phyloP scores from a whole-genome alignment of 2,797 vertebrate species.

The Eurystomus glaucurus region DNA sequence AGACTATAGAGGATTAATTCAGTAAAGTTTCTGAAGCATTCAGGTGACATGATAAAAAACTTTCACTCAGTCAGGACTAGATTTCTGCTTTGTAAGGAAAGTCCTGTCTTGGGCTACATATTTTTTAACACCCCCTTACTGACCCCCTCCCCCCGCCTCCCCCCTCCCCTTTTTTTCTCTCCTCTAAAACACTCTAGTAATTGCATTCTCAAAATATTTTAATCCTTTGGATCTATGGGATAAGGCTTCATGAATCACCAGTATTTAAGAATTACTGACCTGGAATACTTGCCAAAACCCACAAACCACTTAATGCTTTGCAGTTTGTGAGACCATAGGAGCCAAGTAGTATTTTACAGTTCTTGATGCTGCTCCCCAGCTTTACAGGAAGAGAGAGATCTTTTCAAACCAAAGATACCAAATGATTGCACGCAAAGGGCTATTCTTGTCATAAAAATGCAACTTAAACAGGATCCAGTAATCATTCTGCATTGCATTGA shows the following conservation, averaged over 20 bases:
- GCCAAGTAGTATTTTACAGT: not conserved
- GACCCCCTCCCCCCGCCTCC: not conserved
- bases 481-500: not conserved
- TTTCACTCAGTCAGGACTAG: not conserved
- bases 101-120: not conserved
- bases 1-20: not conserved
- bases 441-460: not conserved
- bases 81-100: not conserved
- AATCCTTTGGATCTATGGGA: not conserved
- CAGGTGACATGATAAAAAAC: not conserved
- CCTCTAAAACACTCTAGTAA: not conserved
- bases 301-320: not conserved
- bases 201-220: not conserved
- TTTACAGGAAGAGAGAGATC: not conserved
- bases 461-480: not conserved
- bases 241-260: not conserved
- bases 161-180: not conserved
- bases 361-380: not conserved
- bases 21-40: not conserved
- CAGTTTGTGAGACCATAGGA: not conserved
- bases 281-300: not conserved
- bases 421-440: not conserved
- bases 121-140: too few species aligned
- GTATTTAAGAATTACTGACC: not conserved
- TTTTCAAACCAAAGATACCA: not conserved